Percentiles rank a stretch among this genome's conserved stretches.
Evolutionary conservation across 2,888 invertebrate species (phyloP).

Genomic region (Chaetoderma sp.): DNA sequence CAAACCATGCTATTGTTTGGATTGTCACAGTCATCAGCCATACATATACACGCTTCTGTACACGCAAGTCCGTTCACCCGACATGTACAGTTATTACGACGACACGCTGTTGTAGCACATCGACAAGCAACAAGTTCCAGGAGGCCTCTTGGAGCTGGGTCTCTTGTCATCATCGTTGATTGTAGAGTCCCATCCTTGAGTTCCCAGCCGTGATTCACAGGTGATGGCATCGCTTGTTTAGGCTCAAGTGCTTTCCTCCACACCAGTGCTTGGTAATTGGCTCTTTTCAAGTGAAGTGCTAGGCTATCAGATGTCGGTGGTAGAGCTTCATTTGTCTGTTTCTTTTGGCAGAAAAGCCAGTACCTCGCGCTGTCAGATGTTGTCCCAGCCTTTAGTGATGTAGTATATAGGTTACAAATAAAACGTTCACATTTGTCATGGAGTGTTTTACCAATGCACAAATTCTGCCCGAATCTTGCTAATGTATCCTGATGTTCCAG

Average conservation of each 20-base stretch:
- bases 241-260: neutral
- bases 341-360: neutral
- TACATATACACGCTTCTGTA: too few species aligned
- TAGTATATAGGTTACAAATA: too few species aligned
- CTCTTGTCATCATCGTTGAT: neutral
- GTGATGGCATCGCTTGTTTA: too few species aligned
- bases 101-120: neutral
- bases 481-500: too few species aligned
- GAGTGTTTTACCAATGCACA: too few species aligned
- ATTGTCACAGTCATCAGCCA: neutral
- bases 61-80: neutral
- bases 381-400: too few species aligned
- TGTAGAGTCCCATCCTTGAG: neutral
- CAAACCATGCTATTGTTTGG: neutral
- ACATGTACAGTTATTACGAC: neutral
- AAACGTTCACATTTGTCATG: too few species aligned
- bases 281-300: neutral
- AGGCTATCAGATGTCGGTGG: neutral
- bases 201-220: neutral
- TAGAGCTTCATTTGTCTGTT: neutral
- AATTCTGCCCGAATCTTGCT: too few species aligned
- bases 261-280: neutral
- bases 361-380: too few species aligned
- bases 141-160: neutral
- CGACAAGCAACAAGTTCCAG: neutral